phyloP scores from a whole-genome alignment of 2,113 vertebrate genomes.

The Nibea albiflora region DNA sequence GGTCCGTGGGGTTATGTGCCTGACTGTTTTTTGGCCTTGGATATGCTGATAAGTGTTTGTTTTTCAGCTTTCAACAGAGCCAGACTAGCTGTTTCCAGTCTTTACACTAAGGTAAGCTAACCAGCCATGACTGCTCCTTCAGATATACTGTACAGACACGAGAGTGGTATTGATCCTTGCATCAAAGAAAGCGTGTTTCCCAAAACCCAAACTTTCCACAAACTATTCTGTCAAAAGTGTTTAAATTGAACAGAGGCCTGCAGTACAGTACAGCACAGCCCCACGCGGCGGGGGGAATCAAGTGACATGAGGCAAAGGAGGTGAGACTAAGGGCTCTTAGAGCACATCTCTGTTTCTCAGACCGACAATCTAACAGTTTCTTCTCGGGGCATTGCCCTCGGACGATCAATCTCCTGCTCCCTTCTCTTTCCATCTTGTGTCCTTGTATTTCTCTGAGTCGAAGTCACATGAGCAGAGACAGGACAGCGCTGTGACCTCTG shows the following conservation, averaged over 20 bases:
- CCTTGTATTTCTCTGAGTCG: conserved; percentile 45
- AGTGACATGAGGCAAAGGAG: conserved; percentile 5
- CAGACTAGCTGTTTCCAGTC: background rate
- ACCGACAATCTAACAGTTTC: conserved; percentile 31
- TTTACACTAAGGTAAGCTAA: conserved; percentile 9
- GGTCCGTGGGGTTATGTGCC: too few species aligned
- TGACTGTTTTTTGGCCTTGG: background rate
- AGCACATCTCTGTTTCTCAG: conserved; percentile 36
- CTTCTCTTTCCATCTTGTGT: conserved; percentile 45
- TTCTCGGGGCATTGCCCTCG: conserved; percentile 24
- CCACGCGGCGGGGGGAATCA: background rate
- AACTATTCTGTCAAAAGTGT: background rate
- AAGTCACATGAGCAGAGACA: conserved; percentile 48
- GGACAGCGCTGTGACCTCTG: conserved; percentile 44
- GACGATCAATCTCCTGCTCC: conserved; percentile 40
- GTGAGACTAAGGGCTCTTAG: background rate
- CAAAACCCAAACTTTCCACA: background rate
- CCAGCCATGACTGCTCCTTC: background rate
- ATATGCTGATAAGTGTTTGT: background rate
- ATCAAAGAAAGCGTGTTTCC: background rate
- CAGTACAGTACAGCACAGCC: background rate
- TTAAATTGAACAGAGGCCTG: background rate
- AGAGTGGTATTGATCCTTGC: background rate
- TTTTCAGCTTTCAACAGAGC: background rate
- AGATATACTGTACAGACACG: background rate